Conservation (phyloP, 2,797 vertebrate species). For the Eulemur coronatus region DNA sequence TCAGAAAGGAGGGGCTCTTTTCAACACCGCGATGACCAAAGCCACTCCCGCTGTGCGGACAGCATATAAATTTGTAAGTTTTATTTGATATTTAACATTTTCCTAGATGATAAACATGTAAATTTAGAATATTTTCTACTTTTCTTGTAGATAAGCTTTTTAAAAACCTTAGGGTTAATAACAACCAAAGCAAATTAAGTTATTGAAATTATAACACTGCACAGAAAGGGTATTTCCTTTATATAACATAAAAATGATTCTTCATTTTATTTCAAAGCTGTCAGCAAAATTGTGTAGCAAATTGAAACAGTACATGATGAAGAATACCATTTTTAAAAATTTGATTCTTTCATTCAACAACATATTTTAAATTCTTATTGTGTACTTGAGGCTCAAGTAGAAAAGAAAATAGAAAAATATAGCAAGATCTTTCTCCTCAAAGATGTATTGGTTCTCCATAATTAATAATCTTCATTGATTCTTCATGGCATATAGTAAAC, state of each 20-base stretch:
- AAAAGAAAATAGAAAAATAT: neutral
- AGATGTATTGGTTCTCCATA: neutral
- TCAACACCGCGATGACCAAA: slow-evolving; percentile 95
- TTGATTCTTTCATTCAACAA: neutral
- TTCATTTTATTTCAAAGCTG: slow-evolving; percentile 8
- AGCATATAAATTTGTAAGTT: slow-evolving; percentile 89
- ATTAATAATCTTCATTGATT: neutral
- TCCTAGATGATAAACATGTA: neutral
- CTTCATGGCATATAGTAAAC: neutral
- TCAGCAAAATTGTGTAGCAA: neutral
- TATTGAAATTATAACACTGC: neutral
- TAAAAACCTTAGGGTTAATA: neutral
- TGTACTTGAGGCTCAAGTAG: neutral
- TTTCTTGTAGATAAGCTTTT: neutral
- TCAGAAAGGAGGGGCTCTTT: slow-evolving; percentile 92
- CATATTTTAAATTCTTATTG: neutral
- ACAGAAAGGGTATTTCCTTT: neutral
- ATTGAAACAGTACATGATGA: neutral
- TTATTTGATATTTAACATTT: neutral
- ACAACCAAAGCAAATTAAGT: neutral
- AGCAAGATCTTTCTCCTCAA: neutral
- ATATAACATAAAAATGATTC: neutral
- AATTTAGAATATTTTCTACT: neutral
- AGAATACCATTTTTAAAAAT: neutral
- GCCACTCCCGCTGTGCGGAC: slow-evolving; percentile 90